These are phyloP conservation scores for Idaea straminata DNA, from an alignment of 2,888 invertebrate species.

Conservation along the genomic window DNA sequence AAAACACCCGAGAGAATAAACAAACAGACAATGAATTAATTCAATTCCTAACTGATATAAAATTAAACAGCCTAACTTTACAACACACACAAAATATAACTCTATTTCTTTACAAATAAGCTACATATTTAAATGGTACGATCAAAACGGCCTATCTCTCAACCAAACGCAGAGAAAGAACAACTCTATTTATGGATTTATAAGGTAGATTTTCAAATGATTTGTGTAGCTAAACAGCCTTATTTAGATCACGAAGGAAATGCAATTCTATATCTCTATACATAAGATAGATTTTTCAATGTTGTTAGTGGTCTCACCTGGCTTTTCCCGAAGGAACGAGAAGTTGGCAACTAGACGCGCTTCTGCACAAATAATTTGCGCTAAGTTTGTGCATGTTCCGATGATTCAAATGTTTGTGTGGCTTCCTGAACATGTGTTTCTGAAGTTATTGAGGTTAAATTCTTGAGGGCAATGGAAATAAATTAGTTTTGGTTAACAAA, in stretches of 20 bases:
- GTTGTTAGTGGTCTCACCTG: neutral
- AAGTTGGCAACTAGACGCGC: neutral
- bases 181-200: neutral
- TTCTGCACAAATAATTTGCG: constrained; percentile 1
- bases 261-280: neutral
- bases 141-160: neutral
- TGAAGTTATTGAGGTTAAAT: neutral
- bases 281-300: neutral
- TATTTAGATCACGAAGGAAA: neutral
- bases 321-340: neutral
- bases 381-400: neutral
- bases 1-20: neutral
- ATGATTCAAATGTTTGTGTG: neutral
- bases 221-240: neutral
- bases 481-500: no score
- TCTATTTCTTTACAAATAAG: neutral
- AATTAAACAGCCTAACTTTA: neutral
- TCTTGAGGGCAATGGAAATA: neutral
- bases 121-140: neutral
- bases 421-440: neutral
- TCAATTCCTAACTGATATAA: constrained; percentile 1
- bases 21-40: neutral
- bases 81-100: neutral
- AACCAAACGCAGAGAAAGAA: neutral
- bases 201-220: neutral